Conservation (phyloP, 1,140 invertebrate genomes). For the Copidosoma floridanum region DNA sequence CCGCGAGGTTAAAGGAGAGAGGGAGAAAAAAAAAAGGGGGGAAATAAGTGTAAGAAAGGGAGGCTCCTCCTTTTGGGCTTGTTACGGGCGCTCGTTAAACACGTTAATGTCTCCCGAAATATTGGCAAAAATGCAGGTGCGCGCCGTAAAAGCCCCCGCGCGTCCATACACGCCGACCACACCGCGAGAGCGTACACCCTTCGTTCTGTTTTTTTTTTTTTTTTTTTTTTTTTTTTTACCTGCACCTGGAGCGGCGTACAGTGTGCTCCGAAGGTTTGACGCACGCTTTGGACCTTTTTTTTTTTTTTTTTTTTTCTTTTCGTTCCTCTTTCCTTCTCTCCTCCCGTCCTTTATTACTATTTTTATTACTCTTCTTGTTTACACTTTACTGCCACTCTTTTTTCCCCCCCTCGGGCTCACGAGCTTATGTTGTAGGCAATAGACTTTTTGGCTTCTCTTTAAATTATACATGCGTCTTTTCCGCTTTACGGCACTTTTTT, state of each 20-base stretch:
- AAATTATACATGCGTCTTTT: no score
- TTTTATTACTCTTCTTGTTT: constrained; percentile 25
- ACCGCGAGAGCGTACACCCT: constrained; percentile 24
- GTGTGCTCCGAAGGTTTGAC: no score
- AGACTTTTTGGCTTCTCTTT: no score
- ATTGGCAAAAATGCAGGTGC: constrained; percentile 56
- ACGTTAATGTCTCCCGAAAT: constrained; percentile 53
- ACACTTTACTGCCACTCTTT: constrained; percentile 30
- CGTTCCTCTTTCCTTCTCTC: constrained; percentile 8
- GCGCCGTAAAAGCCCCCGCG: constrained; percentile 33
- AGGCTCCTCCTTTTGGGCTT: constrained; percentile 43
- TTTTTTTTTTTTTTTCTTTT: constrained; percentile 6
- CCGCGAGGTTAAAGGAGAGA: neutral
- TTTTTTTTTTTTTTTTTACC: no score
- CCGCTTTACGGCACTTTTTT: no score
- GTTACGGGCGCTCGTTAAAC: constrained; percentile 52
- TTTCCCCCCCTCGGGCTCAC: constrained; percentile 17
- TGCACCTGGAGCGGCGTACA: no score
- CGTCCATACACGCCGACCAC: constrained; percentile 34
- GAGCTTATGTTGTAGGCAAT: no score
- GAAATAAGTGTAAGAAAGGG: constrained; percentile 21
- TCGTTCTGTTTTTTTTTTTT: no score
- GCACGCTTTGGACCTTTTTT: no score
- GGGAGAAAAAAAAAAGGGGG: constrained; percentile 29
- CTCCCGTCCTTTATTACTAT: constrained; percentile 25